These are phyloP conservation scores for Pentalonia nigronervosa DNA, from an alignment of 1,140 invertebrate genomes.

Conservation along the genomic window DNA sequence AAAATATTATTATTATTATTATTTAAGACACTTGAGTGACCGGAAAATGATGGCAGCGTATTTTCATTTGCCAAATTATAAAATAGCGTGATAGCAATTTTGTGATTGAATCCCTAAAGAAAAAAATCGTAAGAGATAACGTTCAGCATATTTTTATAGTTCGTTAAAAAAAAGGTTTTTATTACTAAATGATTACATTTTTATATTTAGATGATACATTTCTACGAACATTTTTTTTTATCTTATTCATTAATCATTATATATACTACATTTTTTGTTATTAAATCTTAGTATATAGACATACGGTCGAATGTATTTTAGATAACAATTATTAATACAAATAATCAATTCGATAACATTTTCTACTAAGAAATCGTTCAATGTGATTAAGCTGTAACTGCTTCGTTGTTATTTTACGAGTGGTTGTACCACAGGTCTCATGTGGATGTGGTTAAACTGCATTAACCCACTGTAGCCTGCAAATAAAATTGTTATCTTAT, in stretches of 20 bases:
- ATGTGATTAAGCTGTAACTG: not conserved
- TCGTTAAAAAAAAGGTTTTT: not conserved
- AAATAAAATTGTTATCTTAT: not conserved
- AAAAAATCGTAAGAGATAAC: not conserved
- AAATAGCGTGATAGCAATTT: not conserved
- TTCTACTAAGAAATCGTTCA: not conserved
- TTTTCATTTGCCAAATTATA: not conserved
- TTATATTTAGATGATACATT: not conserved
- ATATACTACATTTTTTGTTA: not conserved
- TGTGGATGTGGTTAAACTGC: not conserved
- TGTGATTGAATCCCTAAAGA: not conserved
- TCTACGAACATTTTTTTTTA: not conserved
- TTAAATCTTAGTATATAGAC: not conserved
- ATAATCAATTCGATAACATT: not conserved
- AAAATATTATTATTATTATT: not conserved
- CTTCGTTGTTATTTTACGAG: not conserved
- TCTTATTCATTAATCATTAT: not conserved
- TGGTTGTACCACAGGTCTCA: not conserved
- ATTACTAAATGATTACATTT: not conserved
- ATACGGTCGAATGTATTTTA: not conserved
- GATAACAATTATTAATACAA: not conserved
- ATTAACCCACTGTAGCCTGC: not conserved
- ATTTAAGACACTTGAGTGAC: not conserved
- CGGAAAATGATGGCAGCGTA: not conserved
- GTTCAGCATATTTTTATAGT: not conserved